Conservation (phyloP, 1,140 invertebrate genomes). For the Lordiphosa collinella region DNA sequence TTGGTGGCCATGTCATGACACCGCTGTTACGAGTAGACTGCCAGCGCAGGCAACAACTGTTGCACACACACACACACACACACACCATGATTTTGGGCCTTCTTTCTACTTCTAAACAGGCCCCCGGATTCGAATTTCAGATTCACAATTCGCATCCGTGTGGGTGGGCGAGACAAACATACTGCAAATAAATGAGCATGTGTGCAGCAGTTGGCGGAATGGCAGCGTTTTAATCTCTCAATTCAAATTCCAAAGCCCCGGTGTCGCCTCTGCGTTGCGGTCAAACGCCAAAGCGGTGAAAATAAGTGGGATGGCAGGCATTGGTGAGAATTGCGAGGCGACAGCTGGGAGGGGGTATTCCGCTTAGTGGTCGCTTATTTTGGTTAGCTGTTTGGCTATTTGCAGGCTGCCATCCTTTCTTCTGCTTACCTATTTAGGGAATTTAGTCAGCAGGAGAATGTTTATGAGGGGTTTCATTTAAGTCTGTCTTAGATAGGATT, state of each 20-base stretch:
- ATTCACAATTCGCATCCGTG: conserved; percentile 23
- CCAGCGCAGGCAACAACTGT: conserved; percentile 24
- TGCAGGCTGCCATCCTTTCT: too few relatives aligned
- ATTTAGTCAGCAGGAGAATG: too few relatives aligned
- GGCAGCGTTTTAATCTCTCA: conserved; percentile 64
- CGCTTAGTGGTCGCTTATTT: conserved; percentile 2
- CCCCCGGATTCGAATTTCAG: conserved; percentile 22
- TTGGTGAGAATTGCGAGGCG: neutral
- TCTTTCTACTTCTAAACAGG: conserved; percentile 30
- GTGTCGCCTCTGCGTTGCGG: conserved; percentile 25
- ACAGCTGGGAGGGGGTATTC: neutral
- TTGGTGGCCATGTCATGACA: conserved; percentile 66
- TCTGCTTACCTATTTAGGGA: too few relatives aligned
- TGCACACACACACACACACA: conserved; percentile 31
- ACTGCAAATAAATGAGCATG: conserved; percentile 14
- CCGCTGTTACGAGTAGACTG: conserved; percentile 13
- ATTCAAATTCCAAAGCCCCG: conserved; percentile 52
- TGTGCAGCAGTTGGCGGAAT: conserved; percentile 9
- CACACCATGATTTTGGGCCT: conserved; percentile 4
- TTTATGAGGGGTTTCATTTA: too few relatives aligned
- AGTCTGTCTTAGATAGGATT: too few relatives aligned
- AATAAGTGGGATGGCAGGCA: conserved; percentile 23
- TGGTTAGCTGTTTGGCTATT: neutral
- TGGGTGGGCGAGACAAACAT: conserved; percentile 30
- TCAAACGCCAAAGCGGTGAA: conserved; percentile 30